These are phyloP conservation scores for Musca domestica DNA, from an alignment of 1,140 invertebrate species.

Conservation along the genomic window DNA sequence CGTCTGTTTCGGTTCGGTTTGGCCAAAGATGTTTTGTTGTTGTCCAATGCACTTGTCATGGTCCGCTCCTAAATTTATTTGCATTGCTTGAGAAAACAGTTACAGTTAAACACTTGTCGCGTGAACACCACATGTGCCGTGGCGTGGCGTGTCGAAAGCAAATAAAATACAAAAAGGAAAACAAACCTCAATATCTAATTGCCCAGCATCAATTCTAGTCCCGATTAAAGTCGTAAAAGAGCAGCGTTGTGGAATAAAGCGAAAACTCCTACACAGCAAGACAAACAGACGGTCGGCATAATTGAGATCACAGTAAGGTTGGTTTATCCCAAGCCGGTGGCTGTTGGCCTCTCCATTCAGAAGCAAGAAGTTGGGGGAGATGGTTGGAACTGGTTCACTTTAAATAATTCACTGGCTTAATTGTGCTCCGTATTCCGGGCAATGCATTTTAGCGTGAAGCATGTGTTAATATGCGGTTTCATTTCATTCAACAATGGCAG, in stretches of 20 bases:
- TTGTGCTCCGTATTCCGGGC: not conserved
- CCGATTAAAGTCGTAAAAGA: not conserved
- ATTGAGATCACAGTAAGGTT: too few species aligned
- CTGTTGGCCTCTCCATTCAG: too few species aligned
- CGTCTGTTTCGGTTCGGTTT: not conserved
- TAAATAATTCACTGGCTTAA: not conserved
- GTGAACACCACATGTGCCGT: constrained; percentile 12
- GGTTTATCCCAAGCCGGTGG: too few species aligned
- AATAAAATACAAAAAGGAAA: not conserved
- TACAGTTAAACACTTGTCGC: constrained; percentile 18
- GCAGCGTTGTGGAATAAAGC: not conserved
- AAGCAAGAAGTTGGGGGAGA: too few species aligned
- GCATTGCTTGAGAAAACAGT: constrained; percentile 17
- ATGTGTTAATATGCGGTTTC: constrained; percentile 51
- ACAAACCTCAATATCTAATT: too few species aligned
- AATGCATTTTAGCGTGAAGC: constrained; percentile 16
- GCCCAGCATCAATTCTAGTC: too few species aligned
- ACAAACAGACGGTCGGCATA: too few species aligned
- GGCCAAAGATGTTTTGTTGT: not conserved
- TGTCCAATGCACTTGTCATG: constrained; percentile 1
- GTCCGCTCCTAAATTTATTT: constrained; percentile 12
- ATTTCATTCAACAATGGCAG: not conserved
- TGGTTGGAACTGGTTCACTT: not conserved
- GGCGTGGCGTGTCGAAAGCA: not conserved
- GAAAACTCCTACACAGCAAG: not conserved